These are phyloP conservation scores for Pipa parva DNA, from an alignment of 2,113 vertebrate genomes.

Conservation along the genomic window DNA sequence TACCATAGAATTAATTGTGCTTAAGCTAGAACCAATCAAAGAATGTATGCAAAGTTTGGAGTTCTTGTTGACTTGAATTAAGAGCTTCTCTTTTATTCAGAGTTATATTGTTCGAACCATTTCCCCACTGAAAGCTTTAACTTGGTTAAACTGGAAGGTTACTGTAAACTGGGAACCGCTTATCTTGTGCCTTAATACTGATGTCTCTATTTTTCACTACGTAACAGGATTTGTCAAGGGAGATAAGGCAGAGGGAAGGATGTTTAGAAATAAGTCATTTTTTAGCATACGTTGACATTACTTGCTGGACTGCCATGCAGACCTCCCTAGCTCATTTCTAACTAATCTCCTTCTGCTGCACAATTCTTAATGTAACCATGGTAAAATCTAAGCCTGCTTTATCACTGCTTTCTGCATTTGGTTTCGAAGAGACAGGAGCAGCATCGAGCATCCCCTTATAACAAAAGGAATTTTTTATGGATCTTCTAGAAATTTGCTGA, in stretches of 20 bases:
- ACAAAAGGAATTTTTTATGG: background rate
- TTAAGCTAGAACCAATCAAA: too few species aligned
- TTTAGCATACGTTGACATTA: slow-evolving; percentile 20
- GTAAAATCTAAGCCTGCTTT: background rate
- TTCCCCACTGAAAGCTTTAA: background rate
- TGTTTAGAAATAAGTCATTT: slow-evolving; percentile 7
- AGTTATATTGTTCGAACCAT: too few species aligned
- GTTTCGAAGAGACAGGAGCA: background rate
- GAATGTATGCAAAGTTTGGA: too few species aligned
- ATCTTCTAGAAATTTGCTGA: too few species aligned
- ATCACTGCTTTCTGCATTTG: background rate
- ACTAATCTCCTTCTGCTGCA: slow-evolving; percentile 11
- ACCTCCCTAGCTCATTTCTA: background rate
- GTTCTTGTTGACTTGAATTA: too few species aligned
- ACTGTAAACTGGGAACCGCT: slow-evolving; percentile 11
- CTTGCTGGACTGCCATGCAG: background rate
- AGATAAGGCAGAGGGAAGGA: slow-evolving; percentile 11
- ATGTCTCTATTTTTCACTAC: slow-evolving; percentile 5
- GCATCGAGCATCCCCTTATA: background rate
- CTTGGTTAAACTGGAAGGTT: background rate
- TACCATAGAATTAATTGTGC: too few species aligned
- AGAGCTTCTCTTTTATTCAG: too few species aligned
- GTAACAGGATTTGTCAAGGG: slow-evolving; percentile 12
- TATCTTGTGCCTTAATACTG: slow-evolving; percentile 5
- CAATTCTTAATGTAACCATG: slow-evolving; percentile 3